These are phyloP conservation scores for Volucella zonaria DNA, from an alignment of 2,888 invertebrate species.

Conservation along the genomic window DNA sequence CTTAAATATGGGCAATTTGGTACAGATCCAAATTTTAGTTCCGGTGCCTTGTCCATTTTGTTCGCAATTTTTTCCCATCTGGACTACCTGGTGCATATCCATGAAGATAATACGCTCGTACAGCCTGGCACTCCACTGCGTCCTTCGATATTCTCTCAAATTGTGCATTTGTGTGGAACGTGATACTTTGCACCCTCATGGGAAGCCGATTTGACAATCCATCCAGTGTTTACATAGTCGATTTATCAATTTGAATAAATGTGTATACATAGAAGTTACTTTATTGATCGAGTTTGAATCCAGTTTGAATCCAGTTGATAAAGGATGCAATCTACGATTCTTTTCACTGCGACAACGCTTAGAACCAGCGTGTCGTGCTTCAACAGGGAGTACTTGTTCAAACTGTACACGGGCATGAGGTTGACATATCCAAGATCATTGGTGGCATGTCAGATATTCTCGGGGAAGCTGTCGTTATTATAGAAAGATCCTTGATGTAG, in stretches of 20 bases:
- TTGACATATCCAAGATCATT: slow-evolving; percentile 92
- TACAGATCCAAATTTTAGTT: no score
- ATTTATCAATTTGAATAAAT: slow-evolving; percentile 70
- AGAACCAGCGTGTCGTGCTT: slow-evolving; percentile 97
- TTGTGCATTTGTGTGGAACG: no score
- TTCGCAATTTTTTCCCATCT: no score
- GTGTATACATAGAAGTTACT: slow-evolving; percentile 72
- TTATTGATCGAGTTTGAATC: slow-evolving; percentile 86
- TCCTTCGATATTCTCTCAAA: no score
- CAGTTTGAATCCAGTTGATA: slow-evolving; percentile 86
- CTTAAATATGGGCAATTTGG: no score
- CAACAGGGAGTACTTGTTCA: slow-evolving; percentile 98
- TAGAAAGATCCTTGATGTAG: slow-evolving; percentile 90
- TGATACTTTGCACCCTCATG: no score
- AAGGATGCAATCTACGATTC: slow-evolving; percentile 91
- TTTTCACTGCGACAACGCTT: slow-evolving; percentile 91
- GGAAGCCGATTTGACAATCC: no score
- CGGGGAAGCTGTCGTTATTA: slow-evolving; percentile 92
- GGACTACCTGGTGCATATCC: no score
- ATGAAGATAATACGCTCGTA: no score
- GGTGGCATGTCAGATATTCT: slow-evolving; percentile 93
- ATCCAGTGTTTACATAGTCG: no score
- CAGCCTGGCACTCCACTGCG: no score
- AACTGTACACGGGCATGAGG: slow-evolving; percentile 96
- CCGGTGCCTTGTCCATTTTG: no score